phyloP scores from a whole-genome alignment of 2,888 invertebrate genomes.

The Pollenia amentaria region DNA sequence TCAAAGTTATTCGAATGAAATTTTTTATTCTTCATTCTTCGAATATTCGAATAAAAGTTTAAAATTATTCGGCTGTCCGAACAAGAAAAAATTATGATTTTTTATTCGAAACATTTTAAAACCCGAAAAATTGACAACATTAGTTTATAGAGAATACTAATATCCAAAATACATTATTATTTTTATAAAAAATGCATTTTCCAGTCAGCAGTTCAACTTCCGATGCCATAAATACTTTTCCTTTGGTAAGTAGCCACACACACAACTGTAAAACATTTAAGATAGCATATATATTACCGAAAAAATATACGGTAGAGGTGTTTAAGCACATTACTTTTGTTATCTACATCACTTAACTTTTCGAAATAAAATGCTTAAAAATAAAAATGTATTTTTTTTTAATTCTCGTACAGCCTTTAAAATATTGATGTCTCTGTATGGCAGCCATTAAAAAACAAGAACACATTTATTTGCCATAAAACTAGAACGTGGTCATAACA shows the following conservation, averaged over 20 bases:
- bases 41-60: too few species aligned
- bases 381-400: constrained; percentile 22
- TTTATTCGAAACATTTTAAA: too few species aligned
- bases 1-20: too few species aligned
- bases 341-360: constrained; percentile 13
- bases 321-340: constrained; percentile 41
- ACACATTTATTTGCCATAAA: constrained; percentile 30
- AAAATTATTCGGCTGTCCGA: too few species aligned
- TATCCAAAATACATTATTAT: too few species aligned
- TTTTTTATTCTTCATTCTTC: too few species aligned
- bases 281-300: background rate
- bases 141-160: too few species aligned
- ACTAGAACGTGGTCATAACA: constrained; percentile 54
- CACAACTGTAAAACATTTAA: background rate
- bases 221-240: too few species aligned
- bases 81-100: too few species aligned
- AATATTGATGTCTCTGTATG: constrained; percentile 25
- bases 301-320: background rate
- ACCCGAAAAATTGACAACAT: too few species aligned
- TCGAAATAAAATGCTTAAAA: constrained; percentile 6
- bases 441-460: constrained; percentile 6
- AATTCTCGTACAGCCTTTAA: background rate
- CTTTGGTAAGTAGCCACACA: background rate
- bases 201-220: too few species aligned
- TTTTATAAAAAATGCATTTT: too few species aligned